These are phyloP conservation scores for Euborellia annulipes DNA, from an alignment of 1,140 invertebrate species.

Conservation along the genomic window DNA sequence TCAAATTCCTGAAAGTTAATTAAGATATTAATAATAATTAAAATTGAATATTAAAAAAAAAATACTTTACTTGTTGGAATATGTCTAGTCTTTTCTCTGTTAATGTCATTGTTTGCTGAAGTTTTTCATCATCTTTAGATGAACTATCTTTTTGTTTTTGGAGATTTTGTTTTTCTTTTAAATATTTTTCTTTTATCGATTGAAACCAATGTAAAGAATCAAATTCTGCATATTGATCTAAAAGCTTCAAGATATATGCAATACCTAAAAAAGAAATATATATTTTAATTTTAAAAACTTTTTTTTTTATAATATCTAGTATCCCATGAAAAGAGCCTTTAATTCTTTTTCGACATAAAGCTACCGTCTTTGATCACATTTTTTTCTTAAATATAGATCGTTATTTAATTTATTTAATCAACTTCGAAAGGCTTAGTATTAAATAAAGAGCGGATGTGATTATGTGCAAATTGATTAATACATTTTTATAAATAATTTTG, in stretches of 20 bases:
- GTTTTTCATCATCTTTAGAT: constrained; percentile 54
- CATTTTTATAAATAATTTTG: too few relatives aligned
- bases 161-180: constrained; percentile 42
- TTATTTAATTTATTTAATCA: too few relatives aligned
- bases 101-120: constrained; percentile 87
- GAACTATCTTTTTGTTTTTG: constrained; percentile 32
- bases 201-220: constrained; percentile 94
- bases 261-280: constrained; percentile 31
- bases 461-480: too few relatives aligned
- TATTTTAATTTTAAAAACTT: background rate
- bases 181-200: constrained; percentile 62
- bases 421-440: too few relatives aligned
- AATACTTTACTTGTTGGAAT: constrained; percentile 50
- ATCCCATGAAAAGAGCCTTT: background rate
- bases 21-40: constrained; percentile 11
- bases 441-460: too few relatives aligned
- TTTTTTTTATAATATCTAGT: too few relatives aligned
- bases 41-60: constrained; percentile 2
- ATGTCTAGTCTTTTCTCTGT: constrained; percentile 71
- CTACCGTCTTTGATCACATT: background rate
- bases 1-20: constrained; percentile 61
- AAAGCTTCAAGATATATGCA: constrained; percentile 49
- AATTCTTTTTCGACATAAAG: background rate
- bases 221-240: constrained; percentile 58
- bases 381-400: too few relatives aligned